Base-by-base conservation (phyloP, 2,113 vertebrate species). In the Egretta garzetta region DNA sequence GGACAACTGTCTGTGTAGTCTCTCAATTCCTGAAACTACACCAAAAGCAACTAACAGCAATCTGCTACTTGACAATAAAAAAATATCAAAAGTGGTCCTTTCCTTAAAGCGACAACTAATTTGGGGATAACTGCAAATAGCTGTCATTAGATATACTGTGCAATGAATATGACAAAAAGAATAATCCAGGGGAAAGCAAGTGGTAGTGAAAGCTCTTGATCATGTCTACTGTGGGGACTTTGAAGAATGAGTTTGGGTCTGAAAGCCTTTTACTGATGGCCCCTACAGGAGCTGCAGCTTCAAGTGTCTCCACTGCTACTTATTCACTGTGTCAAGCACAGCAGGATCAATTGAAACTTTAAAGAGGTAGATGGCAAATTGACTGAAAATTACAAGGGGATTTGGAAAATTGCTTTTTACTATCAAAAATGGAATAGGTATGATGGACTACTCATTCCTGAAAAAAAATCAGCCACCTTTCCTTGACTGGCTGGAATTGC, bases 381-480 rank as follows among this genome's bases (percentile, higher is more conserved):
- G 68, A 80, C 64, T 71, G 60, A 84, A 90, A 96, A 95, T 63
- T 59, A 27, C 67, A 77, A 77, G 28, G 45, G 1, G 0, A 81
- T 63, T 80, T 77, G 33, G 67, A 86, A 96, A 91, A 91, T 10
- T 73, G 21, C 27, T 62, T 66, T 92, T 58, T 71, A 71, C 59
- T 66, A 62, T 66, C 19, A 88, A 90, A 75, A 88, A 37, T 27
- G 14, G 37, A 10, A 8, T 37, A 2, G 73, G 10, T 47, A 74
- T 55, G n/a, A 86, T 33, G 64, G 56, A 37, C 28, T 73, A 73
- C 27, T 60, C 23, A 55, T 32, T 62, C n/a, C 16, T 58, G 27
- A 33, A 82, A 59, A 68, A 92, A 92, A 35, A 6, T 0, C 24
- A 63, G n/a, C 30, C 27, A 27, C 20, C 9, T 16, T 39, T 74